Base-by-base conservation (phyloP, 1,140 invertebrate species). In the Neotoxoptera formosana region DNA sequence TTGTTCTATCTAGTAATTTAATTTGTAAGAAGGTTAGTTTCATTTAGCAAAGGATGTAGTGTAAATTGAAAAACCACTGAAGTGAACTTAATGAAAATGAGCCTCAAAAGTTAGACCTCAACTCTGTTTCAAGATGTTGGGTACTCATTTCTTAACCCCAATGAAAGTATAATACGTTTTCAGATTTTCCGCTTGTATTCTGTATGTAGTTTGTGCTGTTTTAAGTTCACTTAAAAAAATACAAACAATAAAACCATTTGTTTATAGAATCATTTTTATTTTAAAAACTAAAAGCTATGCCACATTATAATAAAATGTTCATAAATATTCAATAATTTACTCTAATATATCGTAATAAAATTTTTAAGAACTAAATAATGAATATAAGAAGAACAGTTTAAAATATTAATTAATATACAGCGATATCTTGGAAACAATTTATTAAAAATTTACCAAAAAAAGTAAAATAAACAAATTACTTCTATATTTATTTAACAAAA, bases 61-160 rank as follows among this genome's bases (percentile, higher is more conserved):
- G 23, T 45, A 84, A 84, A 84, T 84, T 84, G 23, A 84, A 84
- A 84, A 84, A 41, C 8, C 36, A 45, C 21, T 41, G 21, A 84
- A 84, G 83, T 84, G 41, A 84, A 84, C 30, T 76, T 76, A 76
- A 76, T 76, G 60, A 76, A 76, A 36, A 83, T 41, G 36, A 83
- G 21, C 81, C 21, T 41, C 21, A 83, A 36, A 53, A 41, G 81
- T 23, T 83, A 36, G 34, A 36, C 23, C 17, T 36, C 76, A 83
- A 36, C 34, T 67, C 30, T 76, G 30, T 34, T 76, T 30, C 30
- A n/a, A n/a, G 60, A 76, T 76, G 60, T 76, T 76, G 6, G n/a
- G 14, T 30, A 76, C 30, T 76, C 17, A 67, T n/a, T 76, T n/a
- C 30, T n/a, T 76, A n/a, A 76, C n/a, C 60, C 14, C 4, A 76